Percentiles rank a stretch among this genome's conserved stretches.
These are phyloP conservation scores for Trialeurodes vaporariorum DNA, from an alignment of 1,140 invertebrate genomes.

Conservation along the genomic window DNA sequence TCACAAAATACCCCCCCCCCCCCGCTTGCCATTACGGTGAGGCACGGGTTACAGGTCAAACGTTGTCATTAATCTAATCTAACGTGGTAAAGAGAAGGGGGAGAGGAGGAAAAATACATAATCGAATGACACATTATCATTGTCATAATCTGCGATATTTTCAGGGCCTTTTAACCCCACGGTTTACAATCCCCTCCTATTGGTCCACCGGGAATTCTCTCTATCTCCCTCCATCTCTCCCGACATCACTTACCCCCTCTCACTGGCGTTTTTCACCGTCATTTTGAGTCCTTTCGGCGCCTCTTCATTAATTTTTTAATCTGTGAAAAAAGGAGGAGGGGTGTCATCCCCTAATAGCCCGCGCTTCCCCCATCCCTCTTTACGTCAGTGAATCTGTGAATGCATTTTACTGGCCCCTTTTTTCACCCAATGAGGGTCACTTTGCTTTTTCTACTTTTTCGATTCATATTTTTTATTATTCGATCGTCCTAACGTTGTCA, in stretches of 20 bases:
- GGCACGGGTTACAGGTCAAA: not conserved
- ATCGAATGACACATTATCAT: not conserved
- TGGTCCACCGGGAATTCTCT: constrained; percentile 2
- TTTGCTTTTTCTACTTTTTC: no score
- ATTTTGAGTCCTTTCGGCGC: not conserved
- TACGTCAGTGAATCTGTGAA: no score
- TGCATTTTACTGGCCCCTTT: no score
- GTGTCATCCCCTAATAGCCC: not conserved
- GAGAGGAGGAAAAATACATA: not conserved
- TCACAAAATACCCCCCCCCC: no score
- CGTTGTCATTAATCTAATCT: not conserved
- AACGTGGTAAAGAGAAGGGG: not conserved
- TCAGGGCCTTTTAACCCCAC: not conserved
- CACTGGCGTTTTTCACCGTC: constrained; percentile 12
- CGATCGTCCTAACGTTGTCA: no score
- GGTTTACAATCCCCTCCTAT: constrained; percentile 1
- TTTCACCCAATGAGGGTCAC: no score
- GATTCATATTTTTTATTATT: no score
- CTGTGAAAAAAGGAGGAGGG: not conserved
- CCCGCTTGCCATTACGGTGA: not conserved
- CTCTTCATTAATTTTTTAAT: constrained; percentile 1
- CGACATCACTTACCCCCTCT: constrained; percentile 3
- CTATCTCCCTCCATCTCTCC: constrained; percentile 11
- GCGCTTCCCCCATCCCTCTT: not conserved
- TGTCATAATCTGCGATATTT: not conserved